phyloP scores from a whole-genome alignment of 2,797 vertebrate species.

The Gallinago stenura region DNA sequence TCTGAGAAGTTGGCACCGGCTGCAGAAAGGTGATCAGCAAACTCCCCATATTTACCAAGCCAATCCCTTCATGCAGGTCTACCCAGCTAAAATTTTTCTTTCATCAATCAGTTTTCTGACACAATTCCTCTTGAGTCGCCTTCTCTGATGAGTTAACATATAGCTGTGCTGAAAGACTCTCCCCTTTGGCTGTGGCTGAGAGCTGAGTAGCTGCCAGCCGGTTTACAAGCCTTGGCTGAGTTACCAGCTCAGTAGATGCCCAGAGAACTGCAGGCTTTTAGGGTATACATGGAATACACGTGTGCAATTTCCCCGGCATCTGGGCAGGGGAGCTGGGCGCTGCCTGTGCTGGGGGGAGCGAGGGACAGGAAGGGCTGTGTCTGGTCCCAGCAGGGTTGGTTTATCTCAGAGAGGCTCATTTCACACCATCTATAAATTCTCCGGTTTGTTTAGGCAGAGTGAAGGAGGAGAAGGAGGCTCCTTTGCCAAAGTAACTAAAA shows the following conservation, averaged over 20 bases:
- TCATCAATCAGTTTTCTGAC: neutral
- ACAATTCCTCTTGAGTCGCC: neutral
- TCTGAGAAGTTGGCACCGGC: neutral
- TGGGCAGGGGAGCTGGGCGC: neutral
- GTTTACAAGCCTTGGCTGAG: neutral
- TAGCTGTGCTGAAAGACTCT: neutral
- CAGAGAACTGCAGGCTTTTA: neutral
- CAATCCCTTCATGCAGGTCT: neutral
- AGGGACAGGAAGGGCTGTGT: neutral
- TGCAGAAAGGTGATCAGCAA: neutral
- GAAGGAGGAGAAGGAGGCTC: neutral
- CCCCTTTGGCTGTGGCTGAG: neutral
- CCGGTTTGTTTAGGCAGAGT: neutral
- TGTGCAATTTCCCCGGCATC: accelerated
- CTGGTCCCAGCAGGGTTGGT: neutral
- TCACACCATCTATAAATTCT: neutral
- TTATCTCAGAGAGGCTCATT: neutral
- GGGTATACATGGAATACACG: accelerated
- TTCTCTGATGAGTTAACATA: neutral
- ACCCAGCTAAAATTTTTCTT: neutral
- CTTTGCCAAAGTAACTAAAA: conserved; percentile 25
- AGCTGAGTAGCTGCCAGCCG: neutral
- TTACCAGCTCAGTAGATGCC: neutral
- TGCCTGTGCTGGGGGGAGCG: accelerated
- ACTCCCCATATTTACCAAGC: neutral